Percentiles rank a stretch among this genome's conserved stretches.
phyloP scores from a whole-genome alignment of 2,888 invertebrate genomes.

The Mechanitis messenoides region DNA sequence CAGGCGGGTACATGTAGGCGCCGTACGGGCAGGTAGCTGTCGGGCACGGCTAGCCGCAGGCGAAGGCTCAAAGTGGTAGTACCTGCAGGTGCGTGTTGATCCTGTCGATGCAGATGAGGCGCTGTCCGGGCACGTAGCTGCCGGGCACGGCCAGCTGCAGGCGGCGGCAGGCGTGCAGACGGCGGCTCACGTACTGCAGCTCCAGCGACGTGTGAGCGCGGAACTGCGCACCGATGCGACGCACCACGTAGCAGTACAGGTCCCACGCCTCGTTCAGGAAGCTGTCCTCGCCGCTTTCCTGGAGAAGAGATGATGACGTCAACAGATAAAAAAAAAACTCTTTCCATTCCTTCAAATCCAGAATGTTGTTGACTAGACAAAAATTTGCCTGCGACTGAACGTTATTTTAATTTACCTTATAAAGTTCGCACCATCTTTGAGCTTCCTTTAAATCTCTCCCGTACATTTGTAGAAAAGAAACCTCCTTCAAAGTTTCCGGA shows the following conservation, averaged over 20 bases:
- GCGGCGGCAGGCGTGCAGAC: constrained; percentile 89
- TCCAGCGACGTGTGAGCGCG: constrained; percentile 92
- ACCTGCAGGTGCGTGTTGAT: constrained; percentile 94
- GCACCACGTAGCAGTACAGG: constrained; percentile 97
- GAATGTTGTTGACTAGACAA: neutral
- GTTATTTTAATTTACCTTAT: constrained; percentile 68
- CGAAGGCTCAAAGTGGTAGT: constrained; percentile 76
- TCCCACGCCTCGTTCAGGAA: constrained; percentile 99
- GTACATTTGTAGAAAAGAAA: constrained; percentile 98
- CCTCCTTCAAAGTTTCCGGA: constrained; percentile 97
- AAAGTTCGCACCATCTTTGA: constrained; percentile 95
- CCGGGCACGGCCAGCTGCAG: constrained; percentile 98
- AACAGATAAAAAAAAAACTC: too few species aligned
- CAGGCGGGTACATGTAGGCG: constrained; percentile 89
- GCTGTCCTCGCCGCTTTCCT: constrained; percentile 88
- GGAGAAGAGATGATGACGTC: neutral
- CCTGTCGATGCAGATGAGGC: constrained; percentile 88
- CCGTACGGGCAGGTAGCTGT: constrained; percentile 69
- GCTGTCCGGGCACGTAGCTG: constrained; percentile 95
- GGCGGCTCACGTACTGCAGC: constrained; percentile 95
- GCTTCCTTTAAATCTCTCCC: constrained; percentile 96
- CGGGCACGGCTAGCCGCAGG: constrained; percentile 96
- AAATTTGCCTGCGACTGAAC: too few species aligned
- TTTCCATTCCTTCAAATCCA: neutral
- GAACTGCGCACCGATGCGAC: constrained; percentile 93